phyloP scores from a whole-genome alignment of 2,888 invertebrate genomes.

The Tholera decimalis region DNA sequence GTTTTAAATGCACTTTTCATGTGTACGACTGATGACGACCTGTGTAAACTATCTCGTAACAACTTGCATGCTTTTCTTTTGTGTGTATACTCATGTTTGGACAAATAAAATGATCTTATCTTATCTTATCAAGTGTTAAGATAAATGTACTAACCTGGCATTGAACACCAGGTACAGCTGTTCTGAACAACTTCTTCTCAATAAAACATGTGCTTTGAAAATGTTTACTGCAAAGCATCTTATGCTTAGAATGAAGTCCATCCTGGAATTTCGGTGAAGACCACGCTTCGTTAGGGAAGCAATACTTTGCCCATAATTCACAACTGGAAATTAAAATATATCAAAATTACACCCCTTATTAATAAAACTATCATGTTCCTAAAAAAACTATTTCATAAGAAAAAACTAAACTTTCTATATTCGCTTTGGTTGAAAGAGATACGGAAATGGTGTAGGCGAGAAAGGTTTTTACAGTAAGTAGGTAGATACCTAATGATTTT shows the following conservation, averaged over 20 bases:
- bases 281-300: slow-evolving; percentile 16
- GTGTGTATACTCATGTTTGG: too few species aligned
- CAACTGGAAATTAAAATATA: slow-evolving; percentile 11
- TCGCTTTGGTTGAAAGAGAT: too few species aligned
- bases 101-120: too few species aligned
- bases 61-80: too few species aligned
- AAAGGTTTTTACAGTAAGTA: not conserved
- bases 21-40: too few species aligned
- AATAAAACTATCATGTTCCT: not conserved
- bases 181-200: slow-evolving; percentile 19
- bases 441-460: not conserved
- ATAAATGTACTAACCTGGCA: slow-evolving; percentile 3
- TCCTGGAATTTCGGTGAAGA: slow-evolving; percentile 4
- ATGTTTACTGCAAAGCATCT: slow-evolving; percentile 19
- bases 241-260: slow-evolving; percentile 1
- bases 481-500: not conserved
- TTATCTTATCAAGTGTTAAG: not conserved
- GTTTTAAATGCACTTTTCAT: slow-evolving; percentile 6
- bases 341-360: not conserved
- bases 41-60: too few species aligned
- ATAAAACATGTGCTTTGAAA: slow-evolving; percentile 3
- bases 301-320: slow-evolving; percentile 27
- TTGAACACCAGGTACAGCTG: slow-evolving; percentile 19
- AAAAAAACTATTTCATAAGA: too few species aligned
- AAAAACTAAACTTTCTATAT: too few species aligned